Evolutionary conservation across 92 coral and sea anemone species (phyloP), one percentile per base, ranked within the genome.

Genomic region (Scolanthus callimorphus): DNA sequence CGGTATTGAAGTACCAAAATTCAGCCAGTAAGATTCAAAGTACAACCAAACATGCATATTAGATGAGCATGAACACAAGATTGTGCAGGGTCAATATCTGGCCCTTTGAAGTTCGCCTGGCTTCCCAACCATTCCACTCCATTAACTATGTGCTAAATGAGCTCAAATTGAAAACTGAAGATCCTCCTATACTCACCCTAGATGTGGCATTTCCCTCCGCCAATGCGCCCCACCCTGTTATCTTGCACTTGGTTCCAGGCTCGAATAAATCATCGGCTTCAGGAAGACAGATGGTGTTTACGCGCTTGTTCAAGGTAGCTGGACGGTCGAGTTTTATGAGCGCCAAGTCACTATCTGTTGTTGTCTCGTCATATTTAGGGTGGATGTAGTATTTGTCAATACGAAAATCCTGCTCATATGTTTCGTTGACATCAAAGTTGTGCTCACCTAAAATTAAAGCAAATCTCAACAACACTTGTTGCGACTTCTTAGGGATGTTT

Each of bases 211-310:
- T 55, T 22, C 63, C 70, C 67, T 76, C 84, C 47, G 75, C 59
- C 20, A 78, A 62, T 21, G 86, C 76, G 1, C 86, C 91, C 73
- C 84, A 84, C 1, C 91, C 91, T 30, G 59, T 84, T 19, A 84
- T 84, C 10, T 78, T 67, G 31, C 91, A 84, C 56, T 59, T 45
- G 19, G 82, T 84, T 26, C 91, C 85, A n/a, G 91, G 56, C 21
- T 69, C 74, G 30, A 84, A 84, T 46, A 72, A 65, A 22, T 78
- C 66, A 20, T 75, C 80, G 24, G 56, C 39, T 19, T 84, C 91
- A 11, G 91, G 85, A 1, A 84, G 78, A 41, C 91, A 84, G 55
- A 84, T 78, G 3, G 85, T 73, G 58, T 84, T 84, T n/a, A 84
- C 91, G 4, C 85, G 76, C 60, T 67, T 69, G 62, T 73, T 79